Evolutionary conservation across 2,888 invertebrate species (phyloP).

Genomic region (Epistrophe eligans): DNA sequence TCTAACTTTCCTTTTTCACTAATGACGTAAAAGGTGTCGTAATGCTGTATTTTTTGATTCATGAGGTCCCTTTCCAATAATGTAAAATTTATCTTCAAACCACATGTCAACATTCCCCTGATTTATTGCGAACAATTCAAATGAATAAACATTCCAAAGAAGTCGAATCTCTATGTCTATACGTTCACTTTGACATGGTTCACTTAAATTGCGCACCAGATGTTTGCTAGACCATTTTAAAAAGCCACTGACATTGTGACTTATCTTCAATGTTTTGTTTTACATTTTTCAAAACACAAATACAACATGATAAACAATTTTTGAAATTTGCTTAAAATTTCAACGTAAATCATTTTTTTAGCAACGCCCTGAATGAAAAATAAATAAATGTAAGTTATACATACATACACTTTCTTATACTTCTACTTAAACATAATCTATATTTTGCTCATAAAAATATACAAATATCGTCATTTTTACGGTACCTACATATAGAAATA

Average conservation of each 20-base stretch:
- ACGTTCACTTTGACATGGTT: background rate
- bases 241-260: background rate
- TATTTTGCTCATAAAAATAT: background rate
- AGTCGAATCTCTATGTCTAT: no score
- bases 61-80: no score
- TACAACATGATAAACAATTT: background rate
- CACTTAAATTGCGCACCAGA: background rate
- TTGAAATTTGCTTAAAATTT: background rate
- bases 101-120: no score
- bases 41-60: no score
- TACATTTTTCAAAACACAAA: background rate
- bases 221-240: background rate
- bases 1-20: no score
- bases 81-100: no score
- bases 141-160: no score
- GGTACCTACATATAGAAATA: background rate
- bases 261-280: no score
- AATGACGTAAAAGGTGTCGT: no score
- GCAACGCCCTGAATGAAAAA: constrained; percentile 1
- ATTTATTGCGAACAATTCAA: no score
- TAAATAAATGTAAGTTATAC: background rate
- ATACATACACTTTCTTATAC: background rate
- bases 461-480: constrained; percentile 9
- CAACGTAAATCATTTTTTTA: background rate
- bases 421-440: no score